phyloP scores from a whole-genome alignment of 1,140 invertebrate genomes.

The Trichonephila inaurata region DNA sequence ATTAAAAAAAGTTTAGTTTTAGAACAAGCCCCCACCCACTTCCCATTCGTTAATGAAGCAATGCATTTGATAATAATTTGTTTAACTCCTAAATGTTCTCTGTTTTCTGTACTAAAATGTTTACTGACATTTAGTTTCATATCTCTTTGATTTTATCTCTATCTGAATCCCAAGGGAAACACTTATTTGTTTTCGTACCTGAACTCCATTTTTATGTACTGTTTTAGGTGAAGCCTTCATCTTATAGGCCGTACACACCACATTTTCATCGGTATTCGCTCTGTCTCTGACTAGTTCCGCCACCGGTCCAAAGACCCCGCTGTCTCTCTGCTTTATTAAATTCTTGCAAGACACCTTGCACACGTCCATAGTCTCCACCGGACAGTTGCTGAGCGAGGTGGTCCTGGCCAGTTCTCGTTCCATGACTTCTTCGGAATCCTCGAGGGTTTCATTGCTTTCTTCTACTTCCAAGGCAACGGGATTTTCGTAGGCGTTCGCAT shows the following conservation, averaged over 20 bases:
- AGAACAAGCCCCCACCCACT: too few species aligned
- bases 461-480: not conserved
- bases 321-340: not conserved
- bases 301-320: not conserved
- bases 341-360: not conserved
- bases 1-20: too few species aligned
- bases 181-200: too few species aligned
- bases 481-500: not conserved
- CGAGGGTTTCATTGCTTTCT: not conserved
- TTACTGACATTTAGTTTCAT: too few species aligned
- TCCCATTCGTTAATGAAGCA: too few species aligned
- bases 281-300: not conserved
- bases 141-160: too few species aligned
- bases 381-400: conserved; percentile 23
- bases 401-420: not conserved
- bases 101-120: too few species aligned
- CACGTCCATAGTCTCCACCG: conserved; percentile 17
- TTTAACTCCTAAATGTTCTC: too few species aligned
- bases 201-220: not conserved
- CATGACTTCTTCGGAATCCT: not conserved
- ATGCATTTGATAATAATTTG: too few species aligned
- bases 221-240: not conserved
- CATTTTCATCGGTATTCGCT: not conserved
- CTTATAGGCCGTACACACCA: not conserved
- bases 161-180: too few species aligned